phyloP scores from a whole-genome alignment of 2,888 invertebrate species.

The Zhuqinia jingwanae region DNA sequence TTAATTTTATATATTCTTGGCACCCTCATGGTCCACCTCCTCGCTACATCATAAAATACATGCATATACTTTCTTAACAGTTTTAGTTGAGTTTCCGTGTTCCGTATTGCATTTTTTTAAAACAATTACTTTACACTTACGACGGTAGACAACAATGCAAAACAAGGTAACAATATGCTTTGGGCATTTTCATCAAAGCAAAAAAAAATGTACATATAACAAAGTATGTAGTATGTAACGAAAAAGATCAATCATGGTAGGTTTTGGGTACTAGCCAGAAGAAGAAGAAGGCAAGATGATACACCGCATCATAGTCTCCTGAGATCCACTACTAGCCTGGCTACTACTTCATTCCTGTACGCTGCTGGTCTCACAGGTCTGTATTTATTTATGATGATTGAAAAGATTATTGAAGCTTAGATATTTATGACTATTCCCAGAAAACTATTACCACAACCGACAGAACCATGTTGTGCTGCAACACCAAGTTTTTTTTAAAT shows the following conservation, averaged over 20 bases:
- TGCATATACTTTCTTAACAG: not conserved
- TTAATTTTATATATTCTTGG: not conserved
- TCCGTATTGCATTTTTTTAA: slow-evolving; percentile 35
- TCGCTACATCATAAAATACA: slow-evolving; percentile 42
- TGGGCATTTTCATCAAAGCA: slow-evolving; percentile 15
- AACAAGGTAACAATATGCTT: slow-evolving; percentile 9
- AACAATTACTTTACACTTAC: slow-evolving; percentile 41
- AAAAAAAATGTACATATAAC: not conserved
- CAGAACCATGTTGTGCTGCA: not conserved
- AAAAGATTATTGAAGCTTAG: slow-evolving; percentile 49
- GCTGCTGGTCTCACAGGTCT: not conserved
- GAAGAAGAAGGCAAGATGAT: not conserved
- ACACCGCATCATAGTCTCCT: not conserved
- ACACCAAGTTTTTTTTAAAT: slow-evolving; percentile 2
- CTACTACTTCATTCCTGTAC: not conserved
- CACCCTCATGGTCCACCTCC: not conserved
- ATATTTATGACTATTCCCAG: slow-evolving; percentile 27
- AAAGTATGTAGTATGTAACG: not conserved
- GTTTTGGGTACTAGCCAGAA: slow-evolving; percentile 19
- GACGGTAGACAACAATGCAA: slow-evolving; percentile 7
- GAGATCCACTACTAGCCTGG: not conserved
- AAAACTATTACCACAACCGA: not conserved
- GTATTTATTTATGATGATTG: slow-evolving; percentile 30
- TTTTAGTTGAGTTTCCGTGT: slow-evolving; percentile 38
- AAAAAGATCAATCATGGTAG: slow-evolving; percentile 21